phyloP scores from a whole-genome alignment of 2,888 invertebrate genomes.

The Seira sanloemensis region DNA sequence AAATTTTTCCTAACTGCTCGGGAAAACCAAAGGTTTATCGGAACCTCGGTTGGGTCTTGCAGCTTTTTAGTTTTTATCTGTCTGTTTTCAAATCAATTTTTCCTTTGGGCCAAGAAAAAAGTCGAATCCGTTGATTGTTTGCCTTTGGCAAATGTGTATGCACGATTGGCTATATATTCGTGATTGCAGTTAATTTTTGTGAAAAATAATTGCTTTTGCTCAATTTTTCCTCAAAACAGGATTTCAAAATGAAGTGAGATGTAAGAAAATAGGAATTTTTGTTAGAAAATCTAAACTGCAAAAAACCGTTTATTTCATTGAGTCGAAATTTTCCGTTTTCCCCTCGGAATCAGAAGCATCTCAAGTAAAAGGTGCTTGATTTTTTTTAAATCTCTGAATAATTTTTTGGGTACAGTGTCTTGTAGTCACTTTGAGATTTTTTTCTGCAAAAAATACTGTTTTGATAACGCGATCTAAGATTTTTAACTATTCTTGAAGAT shows the following conservation, averaged over 20 bases:
- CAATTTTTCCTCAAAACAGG: background rate
- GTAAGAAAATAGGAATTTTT: background rate
- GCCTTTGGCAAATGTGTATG: background rate
- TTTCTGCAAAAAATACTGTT: conserved; percentile 11
- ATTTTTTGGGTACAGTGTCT: conserved; percentile 1
- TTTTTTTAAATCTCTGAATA: too few relatives aligned
- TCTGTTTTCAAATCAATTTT: background rate
- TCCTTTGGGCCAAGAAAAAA: background rate
- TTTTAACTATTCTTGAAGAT: conserved; percentile 36
- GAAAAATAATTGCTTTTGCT: background rate
- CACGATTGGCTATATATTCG: background rate
- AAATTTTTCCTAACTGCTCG: conserved; percentile 61
- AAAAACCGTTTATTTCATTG: background rate
- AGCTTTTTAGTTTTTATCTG: background rate
- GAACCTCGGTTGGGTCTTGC: conserved; percentile 23
- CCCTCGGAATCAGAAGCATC: background rate
- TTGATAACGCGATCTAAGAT: conserved; percentile 7
- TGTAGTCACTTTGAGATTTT: conserved; percentile 6
- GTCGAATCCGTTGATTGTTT: background rate
- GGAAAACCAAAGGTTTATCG: conserved; percentile 22
- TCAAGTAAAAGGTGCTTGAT: too few relatives aligned
- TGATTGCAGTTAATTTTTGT: conserved; percentile 2
- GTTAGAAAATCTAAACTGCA: background rate
- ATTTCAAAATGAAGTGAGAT: background rate
- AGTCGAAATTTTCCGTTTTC: background rate